Evolutionary conservation across 1,140 invertebrate species (phyloP).

Genomic region (Drosophila murphyi): DNA sequence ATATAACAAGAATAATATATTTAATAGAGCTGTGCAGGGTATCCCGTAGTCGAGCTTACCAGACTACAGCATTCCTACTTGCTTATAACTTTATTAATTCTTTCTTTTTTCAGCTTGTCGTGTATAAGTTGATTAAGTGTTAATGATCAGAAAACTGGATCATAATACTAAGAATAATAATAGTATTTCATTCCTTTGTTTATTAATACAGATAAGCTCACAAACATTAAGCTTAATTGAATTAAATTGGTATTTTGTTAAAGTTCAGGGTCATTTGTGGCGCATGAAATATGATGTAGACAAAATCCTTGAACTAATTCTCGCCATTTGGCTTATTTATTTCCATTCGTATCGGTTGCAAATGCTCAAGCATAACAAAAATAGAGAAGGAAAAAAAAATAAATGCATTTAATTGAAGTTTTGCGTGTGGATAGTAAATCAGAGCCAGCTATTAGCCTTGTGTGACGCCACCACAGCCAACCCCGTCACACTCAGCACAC

Average conservation of each 20-base stretch:
- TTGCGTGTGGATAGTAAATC: constrained; percentile 68
- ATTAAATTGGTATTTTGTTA: not conserved
- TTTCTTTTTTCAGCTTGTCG: too few species aligned
- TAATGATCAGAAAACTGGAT: too few species aligned
- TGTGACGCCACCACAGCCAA: constrained; percentile 10
- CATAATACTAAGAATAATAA: too few species aligned
- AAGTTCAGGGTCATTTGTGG: constrained; percentile 24
- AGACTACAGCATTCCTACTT: too few species aligned
- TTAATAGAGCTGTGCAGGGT: too few species aligned
- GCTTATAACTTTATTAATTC: too few species aligned
- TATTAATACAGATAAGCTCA: not conserved
- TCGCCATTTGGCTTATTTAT: constrained; percentile 26
- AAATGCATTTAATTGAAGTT: constrained; percentile 70
- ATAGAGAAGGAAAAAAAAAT: not conserved
- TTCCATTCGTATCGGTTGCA: constrained; percentile 37
- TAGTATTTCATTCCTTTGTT: too few species aligned
- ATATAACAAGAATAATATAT: too few species aligned
- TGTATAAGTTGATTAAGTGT: too few species aligned
- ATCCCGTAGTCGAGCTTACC: too few species aligned
- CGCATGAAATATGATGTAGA: constrained; percentile 9
- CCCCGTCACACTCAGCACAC: not conserved
- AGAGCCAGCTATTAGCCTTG: constrained; percentile 2
- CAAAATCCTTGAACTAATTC: constrained; percentile 8
- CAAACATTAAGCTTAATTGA: not conserved
- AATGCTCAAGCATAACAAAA: not conserved